Evolutionary conservation across 2,113 vertebrate genomes (phyloP).

Genomic region (Tragelaphus strepsiceros): DNA sequence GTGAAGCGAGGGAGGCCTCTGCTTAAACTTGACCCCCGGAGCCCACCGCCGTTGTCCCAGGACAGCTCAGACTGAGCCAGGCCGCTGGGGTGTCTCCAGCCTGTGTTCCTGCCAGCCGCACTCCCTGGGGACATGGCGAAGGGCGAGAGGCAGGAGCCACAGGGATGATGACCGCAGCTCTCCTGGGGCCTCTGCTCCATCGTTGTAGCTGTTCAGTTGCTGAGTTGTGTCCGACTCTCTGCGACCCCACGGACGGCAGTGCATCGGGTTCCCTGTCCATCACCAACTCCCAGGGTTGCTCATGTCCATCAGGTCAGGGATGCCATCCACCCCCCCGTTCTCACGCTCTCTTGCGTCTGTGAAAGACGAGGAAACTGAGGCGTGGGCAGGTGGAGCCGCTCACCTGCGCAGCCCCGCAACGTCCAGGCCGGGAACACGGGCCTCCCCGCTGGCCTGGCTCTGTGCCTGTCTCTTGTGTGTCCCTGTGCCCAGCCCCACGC

Average conservation of each 20-base stretch:
- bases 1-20: not conserved
- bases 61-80: not conserved
- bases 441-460: fast-evolving
- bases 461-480: not conserved
- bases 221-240: not conserved
- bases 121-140: fast-evolving
- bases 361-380: fast-evolving
- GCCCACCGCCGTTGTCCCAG: fast-evolving
- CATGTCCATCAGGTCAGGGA: not conserved
- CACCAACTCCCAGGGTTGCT: not conserved
- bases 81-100: not conserved
- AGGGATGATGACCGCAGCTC: fast-evolving
- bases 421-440: fast-evolving
- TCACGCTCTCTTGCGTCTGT: fast-evolving
- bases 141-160: fast-evolving
- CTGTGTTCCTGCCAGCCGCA: fast-evolving
- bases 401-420: fast-evolving
- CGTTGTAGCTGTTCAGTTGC: not conserved
- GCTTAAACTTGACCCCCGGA: not conserved
- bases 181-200: fast-evolving
- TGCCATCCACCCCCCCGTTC: not conserved
- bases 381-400: fast-evolving
- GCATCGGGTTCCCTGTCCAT: not conserved
- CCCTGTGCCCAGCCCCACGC: not conserved
- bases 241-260: not conserved